A percentile compares a stretch with the other conserved stretches of the same genome.
These are phyloP conservation scores for Brenthis daphne DNA, from an alignment of 2,888 invertebrate species.

Conservation along the genomic window DNA sequence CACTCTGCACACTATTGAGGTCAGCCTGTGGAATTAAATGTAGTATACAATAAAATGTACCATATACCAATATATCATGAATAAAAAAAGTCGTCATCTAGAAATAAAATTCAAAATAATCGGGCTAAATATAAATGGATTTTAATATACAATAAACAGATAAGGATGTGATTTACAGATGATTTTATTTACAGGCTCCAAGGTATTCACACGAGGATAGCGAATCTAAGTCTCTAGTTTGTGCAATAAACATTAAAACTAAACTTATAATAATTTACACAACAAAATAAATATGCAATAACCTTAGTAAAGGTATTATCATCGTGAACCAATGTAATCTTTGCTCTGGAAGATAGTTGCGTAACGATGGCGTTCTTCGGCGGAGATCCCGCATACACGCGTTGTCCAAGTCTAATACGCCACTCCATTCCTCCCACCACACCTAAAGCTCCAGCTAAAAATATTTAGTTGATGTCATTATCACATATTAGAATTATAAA, in stretches of 20 bases:
- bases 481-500: constrained; percentile 19
- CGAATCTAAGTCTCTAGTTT: too few species aligned
- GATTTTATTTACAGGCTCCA: too few species aligned
- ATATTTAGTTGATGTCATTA: background rate
- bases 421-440: constrained; percentile 76
- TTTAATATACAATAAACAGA: too few species aligned
- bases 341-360: constrained; percentile 70
- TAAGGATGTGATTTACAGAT: too few species aligned
- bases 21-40: constrained; percentile 55
- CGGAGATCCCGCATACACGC: constrained; percentile 64
- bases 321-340: constrained; percentile 67
- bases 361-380: constrained; percentile 68
- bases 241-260: too few species aligned
- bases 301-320: constrained; percentile 71
- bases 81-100: background rate
- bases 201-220: too few species aligned
- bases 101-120: too few species aligned
- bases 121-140: too few species aligned
- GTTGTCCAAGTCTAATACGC: constrained; percentile 69
- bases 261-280: too few species aligned
- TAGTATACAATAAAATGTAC: background rate
- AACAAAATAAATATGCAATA: too few species aligned
- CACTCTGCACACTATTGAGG: constrained; percentile 61
- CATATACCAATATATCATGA: too few species aligned
- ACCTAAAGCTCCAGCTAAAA: constrained; percentile 70